Percentiles rank a stretch among this genome's conserved stretches.
phyloP scores from a whole-genome alignment of 2,113 vertebrate genomes.

The Menura novaehollandiae region DNA sequence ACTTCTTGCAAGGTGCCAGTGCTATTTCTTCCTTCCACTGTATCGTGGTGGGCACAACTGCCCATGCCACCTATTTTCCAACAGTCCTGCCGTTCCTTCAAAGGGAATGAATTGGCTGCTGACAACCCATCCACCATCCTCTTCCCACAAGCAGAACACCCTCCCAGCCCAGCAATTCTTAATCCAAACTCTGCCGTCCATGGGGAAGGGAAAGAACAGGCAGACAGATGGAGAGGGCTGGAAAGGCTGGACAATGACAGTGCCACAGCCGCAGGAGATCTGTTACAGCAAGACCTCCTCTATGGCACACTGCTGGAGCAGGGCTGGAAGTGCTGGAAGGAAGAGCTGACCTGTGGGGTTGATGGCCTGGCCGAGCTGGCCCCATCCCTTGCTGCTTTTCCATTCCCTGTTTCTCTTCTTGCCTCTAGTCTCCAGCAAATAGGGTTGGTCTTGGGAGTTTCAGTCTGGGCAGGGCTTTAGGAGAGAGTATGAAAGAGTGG shows the following conservation, averaged over 20 bases:
- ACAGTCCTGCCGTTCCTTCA: background rate
- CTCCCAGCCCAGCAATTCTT: background rate
- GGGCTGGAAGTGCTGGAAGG: background rate
- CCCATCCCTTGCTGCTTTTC: background rate
- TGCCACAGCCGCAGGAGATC: background rate
- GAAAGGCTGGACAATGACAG: background rate
- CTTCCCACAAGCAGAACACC: background rate
- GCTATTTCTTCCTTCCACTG: background rate
- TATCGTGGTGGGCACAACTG: background rate
- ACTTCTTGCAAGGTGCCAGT: background rate
- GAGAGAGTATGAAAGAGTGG: background rate
- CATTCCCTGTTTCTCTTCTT: background rate
- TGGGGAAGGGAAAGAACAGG: background rate
- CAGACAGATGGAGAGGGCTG: conserved; percentile 6
- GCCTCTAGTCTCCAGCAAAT: accelerated
- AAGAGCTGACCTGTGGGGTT: background rate
- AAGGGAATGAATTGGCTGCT: background rate
- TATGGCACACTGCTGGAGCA: background rate
- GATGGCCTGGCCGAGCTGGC: background rate
- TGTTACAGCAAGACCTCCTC: background rate
- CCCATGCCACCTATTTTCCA: background rate
- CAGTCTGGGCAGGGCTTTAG: background rate
- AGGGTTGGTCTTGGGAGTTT: background rate
- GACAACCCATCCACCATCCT: background rate
- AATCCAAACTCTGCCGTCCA: background rate